Conservation (phyloP, 2,888 invertebrate species). For the Anorthoa munda region DNA sequence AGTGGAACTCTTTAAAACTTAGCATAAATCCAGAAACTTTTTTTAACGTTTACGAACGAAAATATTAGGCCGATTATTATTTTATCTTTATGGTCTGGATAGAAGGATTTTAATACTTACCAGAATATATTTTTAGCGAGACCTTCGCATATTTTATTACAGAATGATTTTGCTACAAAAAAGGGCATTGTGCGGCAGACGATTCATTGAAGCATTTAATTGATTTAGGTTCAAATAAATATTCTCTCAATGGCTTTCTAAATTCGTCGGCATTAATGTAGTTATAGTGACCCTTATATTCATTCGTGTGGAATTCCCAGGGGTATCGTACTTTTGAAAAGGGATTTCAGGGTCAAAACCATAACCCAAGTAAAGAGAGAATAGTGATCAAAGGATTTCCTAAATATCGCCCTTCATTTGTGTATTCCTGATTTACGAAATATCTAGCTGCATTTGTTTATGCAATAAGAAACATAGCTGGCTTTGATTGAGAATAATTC, state of each 20-base stretch:
- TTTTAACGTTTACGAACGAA: slow-evolving; percentile 38
- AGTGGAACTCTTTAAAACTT: slow-evolving; percentile 58
- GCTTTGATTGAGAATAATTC: too few species aligned
- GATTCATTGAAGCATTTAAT: slow-evolving; percentile 60
- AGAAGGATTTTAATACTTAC: slow-evolving; percentile 24
- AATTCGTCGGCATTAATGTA: slow-evolving; percentile 37
- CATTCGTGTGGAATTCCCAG: slow-evolving; percentile 12
- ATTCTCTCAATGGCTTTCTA: slow-evolving; percentile 34
- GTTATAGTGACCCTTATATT: slow-evolving; percentile 23
- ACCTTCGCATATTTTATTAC: slow-evolving; percentile 23
- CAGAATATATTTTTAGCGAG: slow-evolving; percentile 48
- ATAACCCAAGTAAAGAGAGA: not conserved
- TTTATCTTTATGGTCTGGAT: slow-evolving; percentile 39
- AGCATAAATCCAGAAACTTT: slow-evolving; percentile 18
- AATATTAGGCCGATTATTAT: slow-evolving; percentile 46
- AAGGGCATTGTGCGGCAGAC: slow-evolving; percentile 49
- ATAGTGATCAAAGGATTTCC: slow-evolving; percentile 16
- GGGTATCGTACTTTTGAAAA: slow-evolving; percentile 1
- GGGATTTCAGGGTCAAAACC: not conserved
- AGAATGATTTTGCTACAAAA: slow-evolving; percentile 42
- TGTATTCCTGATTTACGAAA: not conserved
- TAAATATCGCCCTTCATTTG: not conserved
- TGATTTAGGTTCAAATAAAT: slow-evolving; percentile 57
- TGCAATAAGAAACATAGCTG: not conserved
- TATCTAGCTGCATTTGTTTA: not conserved